Base-by-base conservation (phyloP, 2,888 invertebrate genomes). In the Rotaria socialis region DNA sequence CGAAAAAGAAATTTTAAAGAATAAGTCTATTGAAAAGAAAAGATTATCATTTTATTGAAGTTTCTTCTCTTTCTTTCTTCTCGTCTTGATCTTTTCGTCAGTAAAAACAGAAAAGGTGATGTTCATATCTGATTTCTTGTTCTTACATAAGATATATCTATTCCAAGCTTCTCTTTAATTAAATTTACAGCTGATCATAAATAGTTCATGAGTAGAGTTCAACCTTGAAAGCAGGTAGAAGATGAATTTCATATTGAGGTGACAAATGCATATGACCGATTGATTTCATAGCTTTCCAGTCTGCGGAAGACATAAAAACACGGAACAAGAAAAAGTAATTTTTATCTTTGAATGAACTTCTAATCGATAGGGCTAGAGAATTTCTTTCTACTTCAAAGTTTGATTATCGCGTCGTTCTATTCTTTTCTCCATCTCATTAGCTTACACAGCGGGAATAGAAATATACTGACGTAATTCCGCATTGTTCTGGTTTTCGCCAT, bases 401-500 rank as follows among this genome's bases (percentile, higher is more conserved):
- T 16, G 67, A 67, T 67, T 67, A 67, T 27, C 16, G 67, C n/a
- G n/a, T n/a, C n/a, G n/a, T 67, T 6, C 0, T 27, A 67, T 67
- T 19, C 67, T 35, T 35, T 35, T 35, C 67, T 67, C 67, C 27
- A 67, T 27, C 67, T 67, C 67, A 67, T 67, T 67, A 67, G 67
- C 67, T 35, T 6, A 67, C 67, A 67, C 67, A 67, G 67, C 67
- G 35, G 67, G 67, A 35, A 67, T 14, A 67, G 35, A 67, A 27
- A n/a, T n/a, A n/a, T 6, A 67, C 35, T 67, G 67, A 67, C 35
- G 67, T 67, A 67, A 67, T 35, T 67, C 35, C 67, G 35, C 35
- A 67, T 67, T 67, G 67, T 67, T 67, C 67, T 67, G 67, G 67
- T 67, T 67, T 67, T 67, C 35, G 67, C 67, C 67, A 35, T 67